A percentile compares a stretch with the other conserved stretches of the same genome.
Evolutionary conservation across 2,797 vertebrate species (phyloP).

Genomic region (Lagocephalus sceleratus): DNA sequence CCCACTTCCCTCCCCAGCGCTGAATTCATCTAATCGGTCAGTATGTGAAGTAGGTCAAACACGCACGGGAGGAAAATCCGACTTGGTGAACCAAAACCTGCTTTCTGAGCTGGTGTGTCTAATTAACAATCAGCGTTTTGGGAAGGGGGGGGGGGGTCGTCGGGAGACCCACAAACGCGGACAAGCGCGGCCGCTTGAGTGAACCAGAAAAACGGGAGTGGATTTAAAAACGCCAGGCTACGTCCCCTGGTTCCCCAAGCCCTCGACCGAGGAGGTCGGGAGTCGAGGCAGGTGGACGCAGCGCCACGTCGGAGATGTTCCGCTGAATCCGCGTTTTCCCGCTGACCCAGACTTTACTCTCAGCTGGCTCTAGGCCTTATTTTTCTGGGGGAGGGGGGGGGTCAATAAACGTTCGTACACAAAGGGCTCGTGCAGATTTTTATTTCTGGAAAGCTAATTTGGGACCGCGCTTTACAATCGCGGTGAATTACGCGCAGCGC

Average conservation of each 20-base stretch:
- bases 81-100: not conserved
- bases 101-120: no score
- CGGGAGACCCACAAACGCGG: slow-evolving; percentile 9
- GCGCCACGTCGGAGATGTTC: slow-evolving; percentile 50
- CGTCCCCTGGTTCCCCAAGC: slow-evolving; percentile 60
- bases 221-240: slow-evolving; percentile 19
- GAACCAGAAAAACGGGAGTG: slow-evolving; percentile 40
- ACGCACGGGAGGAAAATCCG: not conserved
- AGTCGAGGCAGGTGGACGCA: slow-evolving; percentile 5
- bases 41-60: not conserved
- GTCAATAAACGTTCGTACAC: not conserved
- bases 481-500: no score
- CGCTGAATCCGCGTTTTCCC: slow-evolving; percentile 55
- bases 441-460: no score
- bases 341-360: not conserved
- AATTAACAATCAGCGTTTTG: slow-evolving; percentile 1
- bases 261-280: slow-evolving; percentile 5
- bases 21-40: not conserved
- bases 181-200: slow-evolving; percentile 33
- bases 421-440: no score
- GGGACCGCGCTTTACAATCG: no score
- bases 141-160: slow-evolving; percentile 2
- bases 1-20: not conserved
- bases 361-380: not conserved
- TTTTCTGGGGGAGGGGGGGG: not conserved